Conservation (phyloP, 35 echinoderm and acorn worm species). For the Stichopus chloronotus region DNA sequence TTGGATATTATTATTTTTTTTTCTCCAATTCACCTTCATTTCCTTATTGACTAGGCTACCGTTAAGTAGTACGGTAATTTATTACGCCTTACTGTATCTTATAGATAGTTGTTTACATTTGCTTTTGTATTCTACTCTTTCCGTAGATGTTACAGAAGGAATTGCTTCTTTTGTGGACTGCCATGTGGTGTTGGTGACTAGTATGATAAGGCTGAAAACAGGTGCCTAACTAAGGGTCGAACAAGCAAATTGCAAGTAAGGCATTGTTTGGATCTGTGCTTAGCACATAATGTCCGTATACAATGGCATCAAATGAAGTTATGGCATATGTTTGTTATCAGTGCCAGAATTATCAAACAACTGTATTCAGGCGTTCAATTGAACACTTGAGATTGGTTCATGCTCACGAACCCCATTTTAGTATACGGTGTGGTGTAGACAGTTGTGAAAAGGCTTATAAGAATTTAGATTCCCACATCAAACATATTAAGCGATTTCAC, state of each 20-base stretch:
- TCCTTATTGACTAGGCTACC: not conserved
- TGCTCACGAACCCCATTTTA: slow-evolving; percentile 20
- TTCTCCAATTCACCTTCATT: not conserved
- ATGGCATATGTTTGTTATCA: slow-evolving; percentile 5
- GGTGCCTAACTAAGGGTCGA: not conserved
- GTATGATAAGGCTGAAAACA: too few relatives aligned
- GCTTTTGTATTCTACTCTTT: slow-evolving; percentile 5
- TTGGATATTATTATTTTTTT: not conserved
- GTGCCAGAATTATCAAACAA: not conserved
- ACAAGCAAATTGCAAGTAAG: not conserved
- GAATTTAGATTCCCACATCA: slow-evolving; percentile 11
- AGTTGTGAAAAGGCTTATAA: slow-evolving; percentile 3
- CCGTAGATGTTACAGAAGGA: not conserved
- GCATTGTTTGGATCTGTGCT: not conserved
- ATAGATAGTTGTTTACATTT: not conserved
- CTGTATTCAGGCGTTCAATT: slow-evolving; percentile 12
- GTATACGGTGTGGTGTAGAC: slow-evolving; percentile 9
- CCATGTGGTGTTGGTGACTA: not conserved
- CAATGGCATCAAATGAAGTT: slow-evolving; percentile 13
- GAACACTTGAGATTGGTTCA: slow-evolving; percentile 4
- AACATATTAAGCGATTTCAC: not conserved
- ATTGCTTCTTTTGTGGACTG: not conserved
- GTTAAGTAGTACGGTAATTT: not conserved
- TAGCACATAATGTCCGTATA: not conserved
- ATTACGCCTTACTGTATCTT: not conserved